These are phyloP conservation scores for Cryptus armator DNA, from an alignment of 2,888 invertebrate genomes.

Conservation along the genomic window DNA sequence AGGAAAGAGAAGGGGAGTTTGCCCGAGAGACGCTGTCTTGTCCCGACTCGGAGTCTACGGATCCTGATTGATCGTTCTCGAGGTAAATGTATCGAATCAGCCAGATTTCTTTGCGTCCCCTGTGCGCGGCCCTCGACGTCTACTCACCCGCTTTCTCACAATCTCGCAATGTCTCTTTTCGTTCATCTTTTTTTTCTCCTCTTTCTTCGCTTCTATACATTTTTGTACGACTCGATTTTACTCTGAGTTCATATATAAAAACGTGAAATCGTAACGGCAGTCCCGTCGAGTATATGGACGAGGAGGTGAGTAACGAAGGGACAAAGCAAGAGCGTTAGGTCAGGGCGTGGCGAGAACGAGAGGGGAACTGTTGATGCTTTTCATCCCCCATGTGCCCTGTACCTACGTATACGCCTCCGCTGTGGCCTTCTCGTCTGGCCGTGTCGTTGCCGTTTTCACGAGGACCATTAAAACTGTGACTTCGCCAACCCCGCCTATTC, in stretches of 20 bases:
- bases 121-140: slow-evolving; percentile 7
- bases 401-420: slow-evolving; percentile 17
- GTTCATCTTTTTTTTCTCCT: too few relatives aligned
- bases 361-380: slow-evolving; percentile 34
- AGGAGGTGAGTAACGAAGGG: slow-evolving; percentile 4
- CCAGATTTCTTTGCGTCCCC: slow-evolving; percentile 59
- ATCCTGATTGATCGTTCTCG: slow-evolving; percentile 67
- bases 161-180: background rate
- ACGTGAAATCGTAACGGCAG: slow-evolving; percentile 31
- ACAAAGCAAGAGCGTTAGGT: background rate
- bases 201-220: background rate
- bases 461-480: slow-evolving; percentile 81
- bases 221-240: slow-evolving; percentile 42
- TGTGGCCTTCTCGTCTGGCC: slow-evolving; percentile 45
- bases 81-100: slow-evolving; percentile 68
- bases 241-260: slow-evolving; percentile 18
- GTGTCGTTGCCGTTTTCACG: slow-evolving; percentile 76
- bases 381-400: slow-evolving; percentile 37
- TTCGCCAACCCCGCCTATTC: slow-evolving; percentile 59
- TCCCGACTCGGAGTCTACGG: slow-evolving; percentile 51
- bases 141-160: slow-evolving; percentile 36
- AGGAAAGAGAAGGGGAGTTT: slow-evolving; percentile 30
- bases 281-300: background rate
- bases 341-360: slow-evolving; percentile 35
- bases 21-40: slow-evolving; percentile 60